A percentile compares a stretch with the other conserved stretches of the same genome.
These are phyloP conservation scores for Agrochola lota DNA, from an alignment of 2,888 invertebrate genomes.

Conservation along the genomic window DNA sequence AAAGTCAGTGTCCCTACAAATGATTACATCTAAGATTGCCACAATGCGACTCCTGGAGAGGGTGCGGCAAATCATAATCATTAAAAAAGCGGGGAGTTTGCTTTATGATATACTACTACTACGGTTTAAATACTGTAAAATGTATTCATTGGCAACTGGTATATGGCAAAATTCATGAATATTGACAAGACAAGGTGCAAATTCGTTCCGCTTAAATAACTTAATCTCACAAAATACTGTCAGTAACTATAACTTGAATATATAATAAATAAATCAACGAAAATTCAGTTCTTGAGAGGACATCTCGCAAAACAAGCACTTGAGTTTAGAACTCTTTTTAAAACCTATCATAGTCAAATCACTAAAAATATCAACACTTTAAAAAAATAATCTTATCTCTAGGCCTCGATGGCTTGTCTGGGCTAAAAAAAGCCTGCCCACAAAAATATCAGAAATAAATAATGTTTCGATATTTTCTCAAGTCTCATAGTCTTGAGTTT, in stretches of 20 bases:
- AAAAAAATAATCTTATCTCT: slow-evolving; percentile 52
- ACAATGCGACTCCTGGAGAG: slow-evolving; percentile 46
- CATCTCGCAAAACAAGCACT: slow-evolving; percentile 44
- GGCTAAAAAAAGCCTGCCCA: slow-evolving; percentile 5
- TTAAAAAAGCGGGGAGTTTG: slow-evolving; percentile 14
- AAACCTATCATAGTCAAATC: slow-evolving; percentile 29
- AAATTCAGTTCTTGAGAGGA: slow-evolving; percentile 59
- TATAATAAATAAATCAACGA: slow-evolving; percentile 19
- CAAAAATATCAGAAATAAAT: slow-evolving; percentile 22
- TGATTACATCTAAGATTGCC: slow-evolving; percentile 1
- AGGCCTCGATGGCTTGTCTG: slow-evolving; percentile 16
- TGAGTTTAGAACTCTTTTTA: slow-evolving; percentile 55
- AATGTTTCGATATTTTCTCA: slow-evolving; percentile 45
- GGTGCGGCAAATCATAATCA: slow-evolving; percentile 9
- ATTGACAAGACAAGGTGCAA: background rate
- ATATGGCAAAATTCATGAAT: slow-evolving; percentile 6
- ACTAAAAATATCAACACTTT: slow-evolving; percentile 26
- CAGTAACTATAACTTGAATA: slow-evolving; percentile 15
- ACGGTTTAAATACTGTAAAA: slow-evolving; percentile 32
- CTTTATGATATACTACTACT: background rate
- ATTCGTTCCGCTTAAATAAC: slow-evolving; percentile 26
- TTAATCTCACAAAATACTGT: slow-evolving; percentile 19
- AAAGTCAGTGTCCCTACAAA: background rate
- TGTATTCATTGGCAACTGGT: slow-evolving; percentile 38
- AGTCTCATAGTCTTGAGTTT: slow-evolving; percentile 31